These are phyloP conservation scores for Philypnodon macrostomus DNA, from an alignment of 2,797 vertebrate genomes.

Conservation along the genomic window DNA sequence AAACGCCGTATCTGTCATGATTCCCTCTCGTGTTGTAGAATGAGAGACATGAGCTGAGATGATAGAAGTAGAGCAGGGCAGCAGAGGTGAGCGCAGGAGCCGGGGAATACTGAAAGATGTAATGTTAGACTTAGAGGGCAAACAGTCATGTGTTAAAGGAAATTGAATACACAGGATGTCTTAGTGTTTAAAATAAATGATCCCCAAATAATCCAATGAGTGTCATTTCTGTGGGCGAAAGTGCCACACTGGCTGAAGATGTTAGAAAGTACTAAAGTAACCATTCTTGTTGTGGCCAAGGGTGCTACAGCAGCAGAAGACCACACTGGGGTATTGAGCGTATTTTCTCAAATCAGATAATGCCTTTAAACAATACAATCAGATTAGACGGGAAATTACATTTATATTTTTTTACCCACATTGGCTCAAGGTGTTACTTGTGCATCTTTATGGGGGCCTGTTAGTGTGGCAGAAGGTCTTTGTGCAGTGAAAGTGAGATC, in stretches of 20 bases:
- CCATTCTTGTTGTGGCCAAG: too few species aligned
- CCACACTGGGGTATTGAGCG: too few species aligned
- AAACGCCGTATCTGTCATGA: slow-evolving; percentile 62
- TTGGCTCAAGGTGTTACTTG: slow-evolving; percentile 46
- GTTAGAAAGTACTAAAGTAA: too few species aligned
- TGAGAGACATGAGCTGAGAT: slow-evolving; percentile 17
- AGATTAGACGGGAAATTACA: background rate
- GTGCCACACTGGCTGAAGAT: too few species aligned
- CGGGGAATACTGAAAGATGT: slow-evolving; percentile 36
- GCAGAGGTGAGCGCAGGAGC: slow-evolving; percentile 20
- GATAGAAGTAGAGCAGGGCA: slow-evolving; percentile 46
- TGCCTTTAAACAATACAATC: background rate
- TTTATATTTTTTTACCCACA: background rate
- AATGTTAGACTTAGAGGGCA: slow-evolving; percentile 48
- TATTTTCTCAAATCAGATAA: slow-evolving; percentile 7
- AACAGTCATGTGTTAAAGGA: slow-evolving; percentile 1
- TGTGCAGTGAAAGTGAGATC: slow-evolving; percentile 25
- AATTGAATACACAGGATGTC: background rate
- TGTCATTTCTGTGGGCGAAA: too few species aligned
- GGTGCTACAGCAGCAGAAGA: too few species aligned
- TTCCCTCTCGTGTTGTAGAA: slow-evolving; percentile 29
- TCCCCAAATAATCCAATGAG: background rate
- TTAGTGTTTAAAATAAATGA: background rate
- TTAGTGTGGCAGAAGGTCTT: slow-evolving; percentile 41
- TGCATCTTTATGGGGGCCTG: slow-evolving; percentile 22